Evolutionary conservation across 2,113 vertebrate genomes (phyloP).

Genomic region (Clinocottus analis): DNA sequence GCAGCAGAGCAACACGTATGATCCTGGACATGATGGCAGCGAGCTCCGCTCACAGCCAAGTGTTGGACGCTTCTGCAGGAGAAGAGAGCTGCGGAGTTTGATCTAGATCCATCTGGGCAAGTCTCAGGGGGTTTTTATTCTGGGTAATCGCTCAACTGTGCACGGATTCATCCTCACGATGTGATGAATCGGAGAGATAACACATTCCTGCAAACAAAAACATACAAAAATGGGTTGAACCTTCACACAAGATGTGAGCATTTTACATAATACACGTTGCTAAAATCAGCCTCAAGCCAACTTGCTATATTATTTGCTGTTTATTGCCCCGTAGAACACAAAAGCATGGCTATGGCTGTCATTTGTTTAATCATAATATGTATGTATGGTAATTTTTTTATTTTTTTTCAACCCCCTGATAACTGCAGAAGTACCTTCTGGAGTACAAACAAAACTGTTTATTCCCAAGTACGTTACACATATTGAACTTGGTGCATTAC

Average conservation of each 20-base stretch:
- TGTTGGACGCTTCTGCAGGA: neutral
- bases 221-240: neutral
- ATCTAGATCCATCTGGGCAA: conserved; percentile 28
- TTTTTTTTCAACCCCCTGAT: too few species aligned
- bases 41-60: neutral
- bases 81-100: neutral
- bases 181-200: conserved; percentile 39
- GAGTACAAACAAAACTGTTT: neutral
- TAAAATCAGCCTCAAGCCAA: neutral
- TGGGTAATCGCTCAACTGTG: conserved; percentile 13
- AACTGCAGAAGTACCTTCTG: too few species aligned
- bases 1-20: conserved; percentile 39
- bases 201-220: neutral
- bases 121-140: neutral
- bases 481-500: too few species aligned
- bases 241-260: neutral
- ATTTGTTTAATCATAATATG: neutral
- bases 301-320: too few species aligned
- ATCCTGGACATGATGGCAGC: conserved; percentile 65
- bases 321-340: neutral
- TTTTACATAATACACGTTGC: neutral
- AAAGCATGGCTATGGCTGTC: neutral
- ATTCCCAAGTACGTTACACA: too few species aligned
- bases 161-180: conserved; percentile 26
- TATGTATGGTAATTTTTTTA: neutral